Base-by-base conservation (phyloP, 2,113 vertebrate species). In the Riparia riparia region DNA sequence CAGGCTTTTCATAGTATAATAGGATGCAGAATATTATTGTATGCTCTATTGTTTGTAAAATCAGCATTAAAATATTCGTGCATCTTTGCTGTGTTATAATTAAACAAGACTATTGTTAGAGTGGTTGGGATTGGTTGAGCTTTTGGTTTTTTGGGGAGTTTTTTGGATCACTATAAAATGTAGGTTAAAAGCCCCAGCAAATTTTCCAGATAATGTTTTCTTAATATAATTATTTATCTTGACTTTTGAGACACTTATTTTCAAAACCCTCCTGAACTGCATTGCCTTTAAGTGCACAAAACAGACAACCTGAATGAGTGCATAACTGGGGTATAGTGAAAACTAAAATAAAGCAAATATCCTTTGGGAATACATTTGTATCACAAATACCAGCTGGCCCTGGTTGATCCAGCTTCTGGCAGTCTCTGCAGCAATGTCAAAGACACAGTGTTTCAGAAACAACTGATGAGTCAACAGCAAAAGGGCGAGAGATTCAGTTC, bases 181-280 rank as follows among this genome's bases (percentile, higher is more conserved):
- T 66, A 90, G 82, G 80, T 89, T 61, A 93, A 39, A 93, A 90
- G 79, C 39, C 63, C 71, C 51, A 73, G 32, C 18, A 73, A 77
- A 89, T 74, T 73, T 25, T 85, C 50, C 56, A 78, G 37, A 41
- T 89, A 19, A 44, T 41, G 18, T 83, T 96, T 93, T 85, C 71
- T 42, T 56, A 70, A 32, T 25, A 7, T 17, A 69, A 77, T 74
- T 86, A 80, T 82, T 91, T 83, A 24, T 71, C 68, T 90, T 94
- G 90, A 94, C 88, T 82, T 93, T 78, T 95, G 88, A 93, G 51
- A 90, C 56, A 92, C 49, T 94, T 86, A 17, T 96, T 95, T 93
- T 85, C 61, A 84, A 94, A 95, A 44, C 21, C 4, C 2, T 49
- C 13, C 34, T 60, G 34, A 78, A 69, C 41, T 76, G 39, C 56